Conservation (phyloP, 2,797 vertebrate species). For the Leucoraja ocellata region DNA sequence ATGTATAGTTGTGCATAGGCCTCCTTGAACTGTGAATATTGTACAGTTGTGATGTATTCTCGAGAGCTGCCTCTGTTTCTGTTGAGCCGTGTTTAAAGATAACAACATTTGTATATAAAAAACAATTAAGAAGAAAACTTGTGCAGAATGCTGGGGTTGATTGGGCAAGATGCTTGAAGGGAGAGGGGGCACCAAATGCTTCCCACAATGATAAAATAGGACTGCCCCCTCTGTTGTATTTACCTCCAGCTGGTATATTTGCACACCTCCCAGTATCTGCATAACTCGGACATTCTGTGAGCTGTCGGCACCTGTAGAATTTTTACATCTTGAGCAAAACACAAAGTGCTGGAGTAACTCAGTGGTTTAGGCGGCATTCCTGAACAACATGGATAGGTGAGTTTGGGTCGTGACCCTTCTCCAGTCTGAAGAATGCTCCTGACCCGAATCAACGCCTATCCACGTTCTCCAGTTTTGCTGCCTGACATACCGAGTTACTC, state of each 20-base stretch:
- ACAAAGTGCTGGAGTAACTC: too few species aligned
- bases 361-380: too few species aligned
- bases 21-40: conserved; percentile 44
- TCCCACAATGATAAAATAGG: neutral
- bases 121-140: neutral
- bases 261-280: neutral
- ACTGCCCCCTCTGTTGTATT: neutral
- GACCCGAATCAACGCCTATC: too few species aligned
- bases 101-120: conserved; percentile 40
- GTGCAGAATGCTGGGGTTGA: neutral
- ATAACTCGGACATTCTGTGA: neutral
- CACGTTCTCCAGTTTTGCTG: too few species aligned
- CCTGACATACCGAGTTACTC: too few species aligned
- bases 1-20: conserved; percentile 40
- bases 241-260: neutral
- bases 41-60: conserved; percentile 44
- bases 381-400: too few species aligned
- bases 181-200: neutral
- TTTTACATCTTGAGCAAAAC: too few species aligned
- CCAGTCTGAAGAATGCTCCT: too few species aligned
- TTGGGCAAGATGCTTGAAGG: neutral
- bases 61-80: conserved; percentile 47
- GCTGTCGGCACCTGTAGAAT: neutral
- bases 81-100: conserved; percentile 47
- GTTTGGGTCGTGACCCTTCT: too few species aligned